Conservation (phyloP, 37 sponge, comb jelly and placozoan species). For the Halichondria panicea region DNA sequence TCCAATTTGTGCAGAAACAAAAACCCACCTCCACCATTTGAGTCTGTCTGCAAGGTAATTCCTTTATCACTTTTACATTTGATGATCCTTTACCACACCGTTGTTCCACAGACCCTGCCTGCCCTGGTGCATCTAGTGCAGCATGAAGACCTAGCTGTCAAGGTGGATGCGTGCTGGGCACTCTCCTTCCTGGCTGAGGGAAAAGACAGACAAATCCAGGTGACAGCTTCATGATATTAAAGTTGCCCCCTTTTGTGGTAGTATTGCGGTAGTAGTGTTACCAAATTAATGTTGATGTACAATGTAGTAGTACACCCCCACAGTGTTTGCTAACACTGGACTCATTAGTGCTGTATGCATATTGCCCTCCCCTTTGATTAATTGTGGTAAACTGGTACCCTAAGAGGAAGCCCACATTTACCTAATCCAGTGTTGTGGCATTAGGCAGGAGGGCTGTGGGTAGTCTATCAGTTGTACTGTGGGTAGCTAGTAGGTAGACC, state of each 20-base stretch:
- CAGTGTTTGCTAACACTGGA: not conserved
- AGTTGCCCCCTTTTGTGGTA: not conserved
- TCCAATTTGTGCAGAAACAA: slow-evolving; percentile 95
- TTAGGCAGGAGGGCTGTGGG: no score
- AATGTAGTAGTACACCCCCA: not conserved
- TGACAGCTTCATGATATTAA: not conserved
- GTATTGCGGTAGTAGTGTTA: not conserved
- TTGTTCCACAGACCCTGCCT: slow-evolving; percentile 69
- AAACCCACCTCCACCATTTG: slow-evolving; percentile 93
- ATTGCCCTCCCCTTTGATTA: no score
- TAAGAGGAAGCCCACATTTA: no score
- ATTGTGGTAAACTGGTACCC: no score
- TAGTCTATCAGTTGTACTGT: no score
- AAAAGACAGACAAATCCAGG: slow-evolving; percentile 71
- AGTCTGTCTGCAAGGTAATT: slow-evolving; percentile 71
- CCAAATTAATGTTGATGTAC: not conserved
- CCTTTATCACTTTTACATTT: no score
- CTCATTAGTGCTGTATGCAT: no score
- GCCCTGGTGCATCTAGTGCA: slow-evolving; percentile 77
- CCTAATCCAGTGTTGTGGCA: no score
- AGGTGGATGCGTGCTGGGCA: slow-evolving; percentile 94
- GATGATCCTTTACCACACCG: no score
- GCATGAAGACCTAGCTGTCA: slow-evolving; percentile 80
- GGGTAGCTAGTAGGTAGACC: no score
- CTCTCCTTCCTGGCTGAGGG: slow-evolving; percentile 92